phyloP scores from a whole-genome alignment of 2,113 vertebrate species.

The Choloepus hoffmanni region DNA sequence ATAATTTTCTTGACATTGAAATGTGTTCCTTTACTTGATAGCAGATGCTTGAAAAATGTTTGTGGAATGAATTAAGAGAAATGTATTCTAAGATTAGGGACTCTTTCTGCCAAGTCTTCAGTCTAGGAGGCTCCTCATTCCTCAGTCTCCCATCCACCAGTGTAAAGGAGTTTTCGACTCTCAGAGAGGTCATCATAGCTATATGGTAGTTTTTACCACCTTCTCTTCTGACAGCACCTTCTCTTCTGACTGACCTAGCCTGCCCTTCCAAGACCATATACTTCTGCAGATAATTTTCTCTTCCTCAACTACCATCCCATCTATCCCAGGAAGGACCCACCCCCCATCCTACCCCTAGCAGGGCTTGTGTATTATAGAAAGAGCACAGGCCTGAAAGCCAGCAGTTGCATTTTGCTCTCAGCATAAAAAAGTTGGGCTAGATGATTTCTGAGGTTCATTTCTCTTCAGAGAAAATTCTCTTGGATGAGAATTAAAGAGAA shows the following conservation, averaged over 20 bases:
- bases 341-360: neutral
- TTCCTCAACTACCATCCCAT: neutral
- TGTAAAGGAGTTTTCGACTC: neutral
- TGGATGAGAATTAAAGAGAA: slow-evolving; percentile 16
- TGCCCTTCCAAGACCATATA: neutral
- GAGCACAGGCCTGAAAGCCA: neutral
- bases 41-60: neutral
- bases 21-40: slow-evolving; percentile 6
- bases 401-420: neutral
- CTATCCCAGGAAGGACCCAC: neutral
- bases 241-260: neutral
- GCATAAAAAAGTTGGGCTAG: slow-evolving; percentile 11
- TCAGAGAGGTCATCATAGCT: neutral
- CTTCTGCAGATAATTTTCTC: neutral
- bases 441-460: slow-evolving; percentile 7
- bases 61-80: neutral
- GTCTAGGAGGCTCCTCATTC: neutral
- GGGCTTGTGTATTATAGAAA: neutral
- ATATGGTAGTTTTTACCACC: neutral
- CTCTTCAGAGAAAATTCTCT: slow-evolving; percentile 24
- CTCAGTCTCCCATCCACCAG: neutral
- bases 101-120: neutral
- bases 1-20: slow-evolving; percentile 9
- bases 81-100: neutral
- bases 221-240: neutral